These are phyloP conservation scores for Etheostoma spectabile DNA, from an alignment of 2,113 vertebrate genomes.

Conservation along the genomic window DNA sequence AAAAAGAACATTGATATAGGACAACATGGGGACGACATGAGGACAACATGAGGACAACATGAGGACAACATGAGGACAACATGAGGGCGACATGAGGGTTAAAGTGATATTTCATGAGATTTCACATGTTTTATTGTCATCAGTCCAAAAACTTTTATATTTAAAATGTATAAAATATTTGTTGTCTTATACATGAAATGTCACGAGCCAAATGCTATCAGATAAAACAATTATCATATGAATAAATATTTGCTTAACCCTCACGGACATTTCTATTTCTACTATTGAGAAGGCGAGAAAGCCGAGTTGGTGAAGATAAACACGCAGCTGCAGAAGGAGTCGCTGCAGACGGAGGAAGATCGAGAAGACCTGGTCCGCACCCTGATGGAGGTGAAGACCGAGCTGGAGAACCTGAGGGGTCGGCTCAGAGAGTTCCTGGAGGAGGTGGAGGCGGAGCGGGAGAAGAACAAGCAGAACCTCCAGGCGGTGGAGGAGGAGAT, in stretches of 20 bases:
- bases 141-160: not conserved
- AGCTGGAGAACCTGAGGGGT: not conserved
- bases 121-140: not conserved
- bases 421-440: not conserved
- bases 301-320: no score
- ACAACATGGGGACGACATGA: no score
- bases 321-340: not conserved
- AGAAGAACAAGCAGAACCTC: not conserved
- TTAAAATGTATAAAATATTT: no score
- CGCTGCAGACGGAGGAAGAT: not conserved
- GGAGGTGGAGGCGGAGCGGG: not conserved
- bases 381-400: not conserved
- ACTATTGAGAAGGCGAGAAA: not conserved
- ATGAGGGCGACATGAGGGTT: no score
- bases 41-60: no score
- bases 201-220: not conserved
- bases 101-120: no score
- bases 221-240: not conserved
- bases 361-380: not conserved
- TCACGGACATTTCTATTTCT: not conserved
- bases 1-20: no score
- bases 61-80: no score
- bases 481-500: slow-evolving; percentile 15
- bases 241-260: no score
- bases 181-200: not conserved